Evolutionary conservation across 2,797 vertebrate species (phyloP).

Genomic region (Dipus sagitta): DNA sequence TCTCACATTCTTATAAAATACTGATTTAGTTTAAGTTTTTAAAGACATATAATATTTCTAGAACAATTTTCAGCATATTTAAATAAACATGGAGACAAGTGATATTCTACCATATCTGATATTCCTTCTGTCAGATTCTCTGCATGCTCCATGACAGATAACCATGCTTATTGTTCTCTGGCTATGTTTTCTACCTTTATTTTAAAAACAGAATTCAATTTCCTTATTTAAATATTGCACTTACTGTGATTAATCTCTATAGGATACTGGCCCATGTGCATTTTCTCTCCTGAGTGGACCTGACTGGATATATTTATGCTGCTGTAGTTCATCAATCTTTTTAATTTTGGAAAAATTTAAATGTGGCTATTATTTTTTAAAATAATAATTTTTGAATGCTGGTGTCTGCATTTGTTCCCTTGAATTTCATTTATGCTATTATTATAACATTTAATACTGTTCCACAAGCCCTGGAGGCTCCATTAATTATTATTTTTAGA

Average conservation of each 20-base stretch:
- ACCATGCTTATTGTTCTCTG: neutral
- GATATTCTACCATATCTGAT: neutral
- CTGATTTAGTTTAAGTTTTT: neutral
- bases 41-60: neutral
- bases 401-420: neutral
- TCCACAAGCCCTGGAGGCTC: neutral
- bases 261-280: neutral
- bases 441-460: neutral
- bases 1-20: neutral
- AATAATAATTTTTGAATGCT: neutral
- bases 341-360: neutral
- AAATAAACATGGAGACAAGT: neutral
- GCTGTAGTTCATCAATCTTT: neutral
- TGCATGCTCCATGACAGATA: too few relatives aligned
- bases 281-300: neutral
- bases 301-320: neutral
- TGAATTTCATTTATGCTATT: neutral
- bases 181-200: neutral
- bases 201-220: constrained; percentile 15
- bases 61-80: neutral
- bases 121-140: too few relatives aligned
- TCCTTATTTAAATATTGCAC: neutral
- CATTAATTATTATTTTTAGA: neutral
- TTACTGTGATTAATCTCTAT: too few relatives aligned
- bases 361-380: neutral